phyloP scores from a whole-genome alignment of 2,888 invertebrate species.

The Gibbula magus region DNA sequence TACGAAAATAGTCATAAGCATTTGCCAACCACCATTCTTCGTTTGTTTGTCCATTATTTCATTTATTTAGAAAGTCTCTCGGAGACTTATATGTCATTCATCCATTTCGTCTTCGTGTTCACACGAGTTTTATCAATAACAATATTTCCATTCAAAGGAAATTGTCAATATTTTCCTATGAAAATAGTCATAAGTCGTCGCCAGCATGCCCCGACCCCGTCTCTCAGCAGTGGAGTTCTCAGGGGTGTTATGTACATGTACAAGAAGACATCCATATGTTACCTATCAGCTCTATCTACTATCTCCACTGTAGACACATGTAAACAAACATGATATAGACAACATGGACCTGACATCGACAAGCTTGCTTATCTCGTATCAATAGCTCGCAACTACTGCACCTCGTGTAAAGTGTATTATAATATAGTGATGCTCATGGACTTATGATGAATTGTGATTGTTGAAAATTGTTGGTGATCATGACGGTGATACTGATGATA shows the following conservation, averaged over 20 bases:
- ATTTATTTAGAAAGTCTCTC: no score
- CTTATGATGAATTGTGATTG: neutral
- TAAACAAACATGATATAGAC: conserved; percentile 20
- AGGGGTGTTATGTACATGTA: conserved; percentile 1
- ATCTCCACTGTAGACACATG: neutral
- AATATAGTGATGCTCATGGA: neutral
- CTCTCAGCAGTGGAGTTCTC: neutral
- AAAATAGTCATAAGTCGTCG: no score
- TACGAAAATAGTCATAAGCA: no score
- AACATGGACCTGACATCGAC: neutral
- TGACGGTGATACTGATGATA: neutral
- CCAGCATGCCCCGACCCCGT: neutral
- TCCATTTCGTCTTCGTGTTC: no score
- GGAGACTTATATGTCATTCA: no score
- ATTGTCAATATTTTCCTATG: no score
- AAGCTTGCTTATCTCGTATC: neutral
- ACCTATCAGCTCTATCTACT: conserved; percentile 11
- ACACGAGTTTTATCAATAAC: no score
- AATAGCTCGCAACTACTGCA: neutral
- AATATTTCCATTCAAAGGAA: no score
- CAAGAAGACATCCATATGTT: conserved; percentile 9
- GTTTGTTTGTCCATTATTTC: no score
- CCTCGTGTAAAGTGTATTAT: no score
- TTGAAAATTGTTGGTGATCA: neutral
- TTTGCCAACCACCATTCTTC: no score